Base-by-base conservation (phyloP, 2,888 invertebrate species). In the Mimumesa dahlbomi region DNA sequence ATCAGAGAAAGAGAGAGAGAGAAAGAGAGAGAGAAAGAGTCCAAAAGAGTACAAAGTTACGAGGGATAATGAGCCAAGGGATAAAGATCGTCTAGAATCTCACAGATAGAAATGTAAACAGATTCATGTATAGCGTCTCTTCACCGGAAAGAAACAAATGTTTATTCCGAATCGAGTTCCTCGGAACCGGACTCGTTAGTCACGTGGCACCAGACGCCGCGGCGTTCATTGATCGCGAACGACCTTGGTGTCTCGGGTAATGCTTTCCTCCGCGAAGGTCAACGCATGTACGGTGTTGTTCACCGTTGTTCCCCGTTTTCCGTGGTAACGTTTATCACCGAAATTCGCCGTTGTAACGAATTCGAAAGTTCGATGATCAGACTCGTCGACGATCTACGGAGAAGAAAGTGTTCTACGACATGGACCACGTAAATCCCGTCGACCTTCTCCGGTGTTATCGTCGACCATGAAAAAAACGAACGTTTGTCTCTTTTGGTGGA, bases 191-290 rank as follows among this genome's bases (percentile, higher is more conserved):
- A 25, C 11, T 2, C 34, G 34, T 11, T 50, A 22, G 78, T 75
- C 77, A 76, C 79, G 76, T 79, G 80, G 78, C 71, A 61, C 34
- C 34, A 18, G 52, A 50, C 61, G 64, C 65, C 53, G 42, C 58
- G 53, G 42, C 58, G 53, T 49, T 72, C 71, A 68, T 81, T 64
- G 75, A 78, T 79, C 72, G 67, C 62, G 49, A 16, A 36, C 77
- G 73, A 68, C 73, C 77, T 78, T 77, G 68, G 21, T 38, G 40
- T 36, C 54, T 42, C 56, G 46, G 31, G 31, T 42, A 53, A 64
- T 36, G 29, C 56, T 52, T 14, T 52, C 31, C 38, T 48, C 25
- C 61, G 57, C 31, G 36, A 59, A 49, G 69, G 54, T 65, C 62
- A 62, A 18, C 49, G 56, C 58, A 43, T 57, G 62, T 58, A 71